Evolutionary conservation across 2,797 vertebrate species (phyloP).

Genomic region (Limnodromus scolopaceus): DNA sequence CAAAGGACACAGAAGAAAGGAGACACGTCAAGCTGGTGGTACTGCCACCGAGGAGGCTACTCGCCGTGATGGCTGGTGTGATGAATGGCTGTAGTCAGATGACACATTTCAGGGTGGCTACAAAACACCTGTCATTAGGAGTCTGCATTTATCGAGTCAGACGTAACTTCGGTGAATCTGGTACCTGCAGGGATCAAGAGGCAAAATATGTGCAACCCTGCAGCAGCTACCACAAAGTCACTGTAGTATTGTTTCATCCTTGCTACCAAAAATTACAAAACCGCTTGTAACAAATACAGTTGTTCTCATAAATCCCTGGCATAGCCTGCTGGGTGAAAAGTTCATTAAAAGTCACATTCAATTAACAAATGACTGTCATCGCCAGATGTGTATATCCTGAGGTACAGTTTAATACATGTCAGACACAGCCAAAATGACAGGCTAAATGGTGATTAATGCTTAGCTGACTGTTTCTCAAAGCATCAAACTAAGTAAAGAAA

Average conservation of each 20-base stretch:
- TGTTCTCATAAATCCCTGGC: not conserved
- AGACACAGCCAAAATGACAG: not conserved
- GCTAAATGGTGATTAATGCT: slow-evolving; percentile 38
- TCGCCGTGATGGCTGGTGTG: not conserved
- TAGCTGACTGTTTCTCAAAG: slow-evolving; percentile 3
- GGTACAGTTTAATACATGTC: not conserved
- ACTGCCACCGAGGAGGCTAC: not conserved
- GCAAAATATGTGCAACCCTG: not conserved
- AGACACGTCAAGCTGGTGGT: not conserved
- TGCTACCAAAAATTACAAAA: not conserved
- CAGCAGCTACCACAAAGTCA: not conserved
- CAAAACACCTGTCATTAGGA: not conserved
- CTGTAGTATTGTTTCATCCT: not conserved
- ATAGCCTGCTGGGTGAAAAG: slow-evolving; percentile 14
- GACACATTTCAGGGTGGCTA: not conserved
- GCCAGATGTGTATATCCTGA: slow-evolving; percentile 15
- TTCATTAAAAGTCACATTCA: slow-evolving; percentile 54
- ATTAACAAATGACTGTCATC: slow-evolving; percentile 29
- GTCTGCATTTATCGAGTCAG: not conserved
- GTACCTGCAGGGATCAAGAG: not conserved
- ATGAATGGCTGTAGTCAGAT: not conserved
- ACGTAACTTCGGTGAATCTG: not conserved
- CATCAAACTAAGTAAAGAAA: not conserved
- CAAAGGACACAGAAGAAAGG: not conserved
- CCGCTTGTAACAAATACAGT: not conserved